Percentiles rank a stretch among this genome's conserved stretches.
Evolutionary conservation across 2,888 invertebrate species (phyloP).

Genomic region (Tiphia femorata): DNA sequence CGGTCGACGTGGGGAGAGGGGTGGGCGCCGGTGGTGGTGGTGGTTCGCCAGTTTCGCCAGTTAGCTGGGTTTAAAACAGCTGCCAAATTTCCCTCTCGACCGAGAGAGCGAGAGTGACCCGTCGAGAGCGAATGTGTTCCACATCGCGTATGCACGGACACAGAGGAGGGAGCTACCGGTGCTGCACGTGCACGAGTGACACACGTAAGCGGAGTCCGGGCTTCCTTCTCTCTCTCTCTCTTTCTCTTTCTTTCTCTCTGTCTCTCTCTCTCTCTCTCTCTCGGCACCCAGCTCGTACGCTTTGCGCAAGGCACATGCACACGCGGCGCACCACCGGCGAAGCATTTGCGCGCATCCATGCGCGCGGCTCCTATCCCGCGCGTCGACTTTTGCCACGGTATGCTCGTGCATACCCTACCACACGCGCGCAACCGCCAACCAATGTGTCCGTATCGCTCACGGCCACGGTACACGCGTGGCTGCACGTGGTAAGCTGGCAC

Average conservation of each 20-base stretch:
- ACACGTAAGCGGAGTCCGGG: too few relatives aligned
- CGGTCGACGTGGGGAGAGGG: neutral
- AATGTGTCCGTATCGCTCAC: too few relatives aligned
- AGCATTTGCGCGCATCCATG: conserved; percentile 42
- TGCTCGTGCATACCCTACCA: neutral
- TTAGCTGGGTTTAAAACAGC: conserved; percentile 66
- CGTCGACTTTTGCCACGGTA: conserved; percentile 6
- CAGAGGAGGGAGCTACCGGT: too few relatives aligned
- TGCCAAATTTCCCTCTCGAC: conserved; percentile 69
- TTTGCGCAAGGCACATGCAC: too few relatives aligned
- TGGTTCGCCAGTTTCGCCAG: conserved; percentile 59
- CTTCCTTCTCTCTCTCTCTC: too few relatives aligned
- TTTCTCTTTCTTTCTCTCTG: neutral
- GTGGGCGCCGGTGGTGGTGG: conserved; percentile 22
- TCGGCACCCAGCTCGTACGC: neutral
- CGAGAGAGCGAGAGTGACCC: conserved; percentile 67
- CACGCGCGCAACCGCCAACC: neutral
- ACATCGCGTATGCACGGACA: conserved; percentile 47
- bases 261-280: conserved; percentile 9
- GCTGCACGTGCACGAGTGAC: too few relatives aligned
- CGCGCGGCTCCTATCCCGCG: conserved; percentile 29
- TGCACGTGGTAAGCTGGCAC: too few relatives aligned
- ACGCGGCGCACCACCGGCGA: too few relatives aligned
- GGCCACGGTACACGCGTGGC: too few relatives aligned
- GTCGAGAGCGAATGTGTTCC: conserved; percentile 66